These are phyloP conservation scores for Morelia viridis DNA, from an alignment of 2,797 vertebrate species.

Conservation along the genomic window DNA sequence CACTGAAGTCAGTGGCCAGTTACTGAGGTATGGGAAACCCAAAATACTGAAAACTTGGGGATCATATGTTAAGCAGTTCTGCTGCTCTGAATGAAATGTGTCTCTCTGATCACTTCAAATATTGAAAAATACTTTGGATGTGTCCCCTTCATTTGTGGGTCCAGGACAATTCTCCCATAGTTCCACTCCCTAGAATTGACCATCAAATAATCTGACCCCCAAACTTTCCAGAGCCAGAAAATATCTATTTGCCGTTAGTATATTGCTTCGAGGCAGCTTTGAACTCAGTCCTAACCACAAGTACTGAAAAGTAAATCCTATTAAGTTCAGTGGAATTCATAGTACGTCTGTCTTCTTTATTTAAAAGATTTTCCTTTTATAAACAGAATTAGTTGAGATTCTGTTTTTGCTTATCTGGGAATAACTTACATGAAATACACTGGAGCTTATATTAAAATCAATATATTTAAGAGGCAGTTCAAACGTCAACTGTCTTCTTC, in stretches of 20 bases:
- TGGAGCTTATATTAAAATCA: neutral
- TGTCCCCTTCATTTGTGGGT: neutral
- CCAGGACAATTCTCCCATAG: neutral
- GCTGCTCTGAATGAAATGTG: neutral
- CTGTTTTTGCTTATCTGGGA: neutral
- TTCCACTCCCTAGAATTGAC: neutral
- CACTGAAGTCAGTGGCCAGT: neutral
- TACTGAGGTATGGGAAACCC: neutral
- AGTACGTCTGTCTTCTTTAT: neutral
- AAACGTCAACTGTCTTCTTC: neutral
- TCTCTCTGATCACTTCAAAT: neutral
- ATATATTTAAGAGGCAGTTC: neutral
- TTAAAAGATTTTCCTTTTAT: neutral
- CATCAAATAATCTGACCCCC: neutral
- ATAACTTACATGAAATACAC: neutral
- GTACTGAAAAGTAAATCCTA: neutral
- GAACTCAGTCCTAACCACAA: neutral
- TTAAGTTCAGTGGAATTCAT: neutral
- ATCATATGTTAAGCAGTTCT: neutral
- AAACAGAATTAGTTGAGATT: neutral
- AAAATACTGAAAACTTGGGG: neutral
- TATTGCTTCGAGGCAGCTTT: neutral
- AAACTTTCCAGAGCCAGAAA: neutral
- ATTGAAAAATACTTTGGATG: neutral
- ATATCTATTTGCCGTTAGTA: neutral